Evolutionary conservation across 2,888 invertebrate genomes (phyloP), one percentile per base, ranked within the genome.

Genomic region (Dasypogon diadema): DNA sequence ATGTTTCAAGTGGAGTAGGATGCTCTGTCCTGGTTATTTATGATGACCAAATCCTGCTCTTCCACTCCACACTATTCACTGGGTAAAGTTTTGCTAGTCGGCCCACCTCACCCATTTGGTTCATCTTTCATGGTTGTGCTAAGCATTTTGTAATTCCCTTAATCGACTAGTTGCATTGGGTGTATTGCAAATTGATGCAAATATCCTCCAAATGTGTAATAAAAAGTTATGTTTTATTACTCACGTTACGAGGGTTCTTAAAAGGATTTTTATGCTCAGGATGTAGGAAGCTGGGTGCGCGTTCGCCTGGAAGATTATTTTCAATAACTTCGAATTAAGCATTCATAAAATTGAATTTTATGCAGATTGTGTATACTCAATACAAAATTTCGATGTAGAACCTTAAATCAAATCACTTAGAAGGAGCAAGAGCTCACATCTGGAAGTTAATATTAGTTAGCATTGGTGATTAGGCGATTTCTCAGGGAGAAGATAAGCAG

Each of bases 81-180:
- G n/a, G n/a, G n/a, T n/a, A n/a, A n/a, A n/a, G n/a, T n/a, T n/a
- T n/a, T n/a, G n/a, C n/a, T n/a, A n/a, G n/a, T 58, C 26, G 8
- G 16, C 58, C n/a, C 12, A 0, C n/a, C 3, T 16, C 26, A 8
- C 34, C 6, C 34, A 55, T 16, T 10, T 54, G 16, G 2, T 51
- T 16, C 16, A 14, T 16, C 4, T 30, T 30, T 60, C 34, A 37
- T 18, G 18, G 60, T n/a, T 4, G 6, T 60, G 37, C 34, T 63
- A 42, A 63, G 37, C 4, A n/a, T 63, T 37, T 63, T 37, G 63
- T 63, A 63, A 63, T 63, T 42, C 42, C 63, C 37, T 63, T 63
- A 63, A 63, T 37, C 63, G 63, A 63, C 63, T 18, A 22, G 42
- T 63, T 63, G 63, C 63, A 16, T 16, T 37, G 18, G 63, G 63